A percentile compares a stretch with the other conserved stretches of the same genome.
These are phyloP conservation scores for Genyomyrus donnyi DNA, from an alignment of 2,113 vertebrate genomes.

Conservation along the genomic window DNA sequence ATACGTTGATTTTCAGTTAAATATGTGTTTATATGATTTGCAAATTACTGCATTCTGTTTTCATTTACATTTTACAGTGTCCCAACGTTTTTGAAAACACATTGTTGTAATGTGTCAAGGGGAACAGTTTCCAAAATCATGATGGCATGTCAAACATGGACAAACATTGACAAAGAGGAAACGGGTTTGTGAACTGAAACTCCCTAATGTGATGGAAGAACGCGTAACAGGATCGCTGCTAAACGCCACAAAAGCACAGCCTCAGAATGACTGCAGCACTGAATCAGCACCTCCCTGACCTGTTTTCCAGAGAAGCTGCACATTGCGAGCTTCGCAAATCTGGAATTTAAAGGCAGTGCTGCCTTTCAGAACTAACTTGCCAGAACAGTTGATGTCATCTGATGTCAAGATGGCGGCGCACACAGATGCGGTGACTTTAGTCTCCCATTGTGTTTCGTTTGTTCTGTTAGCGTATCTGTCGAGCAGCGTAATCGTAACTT, in stretches of 20 bases:
- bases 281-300: neutral
- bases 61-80: neutral
- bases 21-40: neutral
- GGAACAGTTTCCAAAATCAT: neutral
- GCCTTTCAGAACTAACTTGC: neutral
- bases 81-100: neutral
- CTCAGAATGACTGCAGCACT: neutral
- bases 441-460: neutral
- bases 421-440: neutral
- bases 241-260: neutral
- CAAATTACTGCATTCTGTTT: neutral
- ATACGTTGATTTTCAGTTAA: neutral
- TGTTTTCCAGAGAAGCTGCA: neutral
- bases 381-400: too few relatives aligned
- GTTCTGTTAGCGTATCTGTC: neutral
- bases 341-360: neutral
- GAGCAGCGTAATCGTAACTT: neutral
- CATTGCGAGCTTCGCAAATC: neutral
- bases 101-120: neutral
- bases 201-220: neutral
- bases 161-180: neutral
- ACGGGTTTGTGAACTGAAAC: neutral
- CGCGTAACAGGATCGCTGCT: neutral
- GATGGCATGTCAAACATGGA: neutral
- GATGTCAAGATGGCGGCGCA: neutral